Evolutionary conservation across 2,888 invertebrate genomes (phyloP).

Genomic region (Epistrophe grossulariae): DNA sequence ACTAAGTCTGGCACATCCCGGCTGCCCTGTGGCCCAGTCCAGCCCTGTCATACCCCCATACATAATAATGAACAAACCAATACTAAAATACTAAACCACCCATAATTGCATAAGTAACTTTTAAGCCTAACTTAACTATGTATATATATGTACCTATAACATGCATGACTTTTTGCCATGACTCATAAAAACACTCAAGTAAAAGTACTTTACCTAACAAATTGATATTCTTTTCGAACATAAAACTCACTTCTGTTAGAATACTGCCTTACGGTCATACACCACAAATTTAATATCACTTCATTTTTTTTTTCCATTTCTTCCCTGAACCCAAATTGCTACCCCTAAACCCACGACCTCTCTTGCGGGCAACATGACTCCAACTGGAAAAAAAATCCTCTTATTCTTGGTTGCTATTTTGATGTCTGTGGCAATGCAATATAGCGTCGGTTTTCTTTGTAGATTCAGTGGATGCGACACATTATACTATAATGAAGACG

Average conservation of each 20-base stretch:
- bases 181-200: no score
- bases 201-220: no score
- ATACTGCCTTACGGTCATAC: constrained; percentile 24
- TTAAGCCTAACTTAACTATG: no score
- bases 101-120: no score
- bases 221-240: constrained; percentile 8
- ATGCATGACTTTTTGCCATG: no score
- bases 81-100: no score
- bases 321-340: background rate
- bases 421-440: constrained; percentile 3
- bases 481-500: constrained; percentile 39
- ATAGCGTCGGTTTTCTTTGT: background rate
- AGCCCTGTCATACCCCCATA: no score
- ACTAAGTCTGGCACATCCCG: no score
- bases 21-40: no score
- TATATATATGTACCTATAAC: no score
- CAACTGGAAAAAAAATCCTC: constrained; percentile 20
- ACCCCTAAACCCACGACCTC: constrained; percentile 3
- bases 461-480: constrained; percentile 23
- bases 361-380: background rate
- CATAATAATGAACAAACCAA: no score
- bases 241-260: background rate
- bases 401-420: constrained; percentile 1
- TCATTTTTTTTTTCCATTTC: constrained; percentile 32
- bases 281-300: constrained; percentile 46